Evolutionary conservation across 1,140 invertebrate genomes (phyloP).

Genomic region (Drosophila persimilis): DNA sequence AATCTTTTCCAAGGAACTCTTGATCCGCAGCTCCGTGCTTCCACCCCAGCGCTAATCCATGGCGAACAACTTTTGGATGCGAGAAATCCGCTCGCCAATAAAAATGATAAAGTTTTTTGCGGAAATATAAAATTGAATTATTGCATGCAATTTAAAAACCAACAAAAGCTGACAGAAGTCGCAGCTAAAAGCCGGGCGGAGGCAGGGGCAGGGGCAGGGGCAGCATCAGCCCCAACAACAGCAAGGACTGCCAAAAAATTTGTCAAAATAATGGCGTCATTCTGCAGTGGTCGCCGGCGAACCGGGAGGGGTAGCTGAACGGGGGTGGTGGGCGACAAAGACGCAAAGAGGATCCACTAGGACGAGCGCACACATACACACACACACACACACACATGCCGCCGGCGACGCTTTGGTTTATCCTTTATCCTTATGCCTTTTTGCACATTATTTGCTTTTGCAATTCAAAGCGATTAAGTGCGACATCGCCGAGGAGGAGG

Average conservation of each 20-base stretch:
- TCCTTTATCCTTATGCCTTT: constrained; percentile 80
- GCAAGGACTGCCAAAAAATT: constrained; percentile 79
- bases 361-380: constrained; percentile 31
- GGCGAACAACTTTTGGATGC: background rate
- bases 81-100: constrained; percentile 60
- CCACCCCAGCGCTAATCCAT: constrained; percentile 21
- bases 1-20: constrained; percentile 41
- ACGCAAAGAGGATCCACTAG: constrained; percentile 69
- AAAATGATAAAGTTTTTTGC: constrained; percentile 78
- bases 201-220: constrained; percentile 4
- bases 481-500: constrained; percentile 43
- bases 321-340: constrained; percentile 63
- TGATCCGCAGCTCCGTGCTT: constrained; percentile 14
- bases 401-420: constrained; percentile 76
- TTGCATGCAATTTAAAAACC: constrained; percentile 80
- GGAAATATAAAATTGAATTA: constrained; percentile 83
- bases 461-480: constrained; percentile 82
- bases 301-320: constrained; percentile 1
- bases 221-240: constrained; percentile 47
- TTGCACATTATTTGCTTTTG: constrained; percentile 82
- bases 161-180: constrained; percentile 77
- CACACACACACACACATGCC: constrained; percentile 35
- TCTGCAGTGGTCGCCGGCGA: constrained; percentile 67
- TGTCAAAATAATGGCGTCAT: constrained; percentile 82
- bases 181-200: constrained; percentile 67